Percentiles rank a stretch among this genome's conserved stretches.
Evolutionary conservation across 2,888 invertebrate genomes (phyloP).

Genomic region (Agriotes lineatus): DNA sequence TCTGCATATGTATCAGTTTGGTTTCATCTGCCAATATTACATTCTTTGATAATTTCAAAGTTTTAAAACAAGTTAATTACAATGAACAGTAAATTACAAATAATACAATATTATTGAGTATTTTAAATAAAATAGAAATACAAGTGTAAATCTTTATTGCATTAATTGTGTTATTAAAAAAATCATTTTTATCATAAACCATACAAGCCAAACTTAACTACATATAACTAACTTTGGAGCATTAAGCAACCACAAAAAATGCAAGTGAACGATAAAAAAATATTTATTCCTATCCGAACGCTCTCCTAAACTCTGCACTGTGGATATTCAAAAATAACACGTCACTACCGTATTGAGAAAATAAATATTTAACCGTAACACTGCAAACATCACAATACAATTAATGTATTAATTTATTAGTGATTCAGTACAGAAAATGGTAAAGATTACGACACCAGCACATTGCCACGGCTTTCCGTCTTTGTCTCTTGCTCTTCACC

Average conservation of each 20-base stretch:
- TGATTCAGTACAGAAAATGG: neutral
- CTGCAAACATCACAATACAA: conserved; percentile 23
- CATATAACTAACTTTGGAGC: neutral
- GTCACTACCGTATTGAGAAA: neutral
- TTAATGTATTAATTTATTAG: conserved; percentile 8
- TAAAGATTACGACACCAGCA: conserved; percentile 61
- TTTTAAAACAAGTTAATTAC: too few relatives aligned
- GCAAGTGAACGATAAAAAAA: conserved; percentile 3
- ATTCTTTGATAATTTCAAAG: too few relatives aligned
- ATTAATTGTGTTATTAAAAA: neutral
- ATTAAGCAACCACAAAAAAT: neutral
- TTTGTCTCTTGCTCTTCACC: conserved; percentile 51
- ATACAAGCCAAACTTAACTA: conserved; percentile 6
- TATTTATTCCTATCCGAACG: neutral
- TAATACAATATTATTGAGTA: too few relatives aligned
- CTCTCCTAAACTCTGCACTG: neutral
- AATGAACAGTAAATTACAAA: too few relatives aligned
- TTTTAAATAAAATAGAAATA: neutral
- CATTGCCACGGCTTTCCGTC: conserved; percentile 62
- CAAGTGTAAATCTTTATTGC: neutral
- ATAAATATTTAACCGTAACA: conserved; percentile 16
- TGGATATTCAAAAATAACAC: neutral
- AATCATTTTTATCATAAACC: neutral
- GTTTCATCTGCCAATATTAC: too few relatives aligned
- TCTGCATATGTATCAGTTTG: too few relatives aligned